A percentile compares a stretch with the other conserved stretches of the same genome.
Evolutionary conservation across 1,140 invertebrate genomes (phyloP).

Genomic region (Diachasma alloeum): DNA sequence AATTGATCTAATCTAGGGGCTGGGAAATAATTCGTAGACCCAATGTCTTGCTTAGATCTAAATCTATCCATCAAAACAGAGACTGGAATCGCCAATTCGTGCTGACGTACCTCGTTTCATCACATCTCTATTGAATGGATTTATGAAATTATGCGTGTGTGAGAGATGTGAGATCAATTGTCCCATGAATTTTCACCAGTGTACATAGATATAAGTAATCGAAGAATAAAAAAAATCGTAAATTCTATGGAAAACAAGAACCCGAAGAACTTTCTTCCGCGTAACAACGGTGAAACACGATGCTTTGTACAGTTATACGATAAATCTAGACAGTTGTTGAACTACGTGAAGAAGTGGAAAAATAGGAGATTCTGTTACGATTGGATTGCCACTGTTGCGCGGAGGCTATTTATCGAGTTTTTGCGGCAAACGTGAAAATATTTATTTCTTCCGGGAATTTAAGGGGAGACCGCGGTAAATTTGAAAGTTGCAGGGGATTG

Average conservation of each 20-base stretch:
- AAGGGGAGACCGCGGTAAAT: too few relatives aligned
- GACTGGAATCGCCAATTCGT: too few relatives aligned
- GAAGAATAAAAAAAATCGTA: neutral
- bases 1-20: too few relatives aligned
- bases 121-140: too few relatives aligned
- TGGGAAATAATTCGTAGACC: too few relatives aligned
- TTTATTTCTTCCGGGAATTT: neutral
- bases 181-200: neutral
- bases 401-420: neutral
- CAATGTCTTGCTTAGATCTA: too few relatives aligned
- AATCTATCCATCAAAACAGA: too few relatives aligned
- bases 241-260: neutral
- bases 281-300: neutral
- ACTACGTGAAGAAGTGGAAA: neutral
- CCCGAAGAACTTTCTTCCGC: neutral
- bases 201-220: constrained; percentile 9
- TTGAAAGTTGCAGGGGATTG: too few relatives aligned
- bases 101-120: too few relatives aligned
- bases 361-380: neutral
- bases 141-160: neutral
- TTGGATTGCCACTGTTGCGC: neutral
- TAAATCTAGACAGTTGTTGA: constrained; percentile 1
- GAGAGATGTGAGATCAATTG: neutral
- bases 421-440: neutral
- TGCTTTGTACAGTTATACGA: constrained; percentile 9